Percentiles rank a stretch among this genome's conserved stretches.
Conservation (phyloP, 2,113 vertebrate species). For the Mobula birostris region DNA sequence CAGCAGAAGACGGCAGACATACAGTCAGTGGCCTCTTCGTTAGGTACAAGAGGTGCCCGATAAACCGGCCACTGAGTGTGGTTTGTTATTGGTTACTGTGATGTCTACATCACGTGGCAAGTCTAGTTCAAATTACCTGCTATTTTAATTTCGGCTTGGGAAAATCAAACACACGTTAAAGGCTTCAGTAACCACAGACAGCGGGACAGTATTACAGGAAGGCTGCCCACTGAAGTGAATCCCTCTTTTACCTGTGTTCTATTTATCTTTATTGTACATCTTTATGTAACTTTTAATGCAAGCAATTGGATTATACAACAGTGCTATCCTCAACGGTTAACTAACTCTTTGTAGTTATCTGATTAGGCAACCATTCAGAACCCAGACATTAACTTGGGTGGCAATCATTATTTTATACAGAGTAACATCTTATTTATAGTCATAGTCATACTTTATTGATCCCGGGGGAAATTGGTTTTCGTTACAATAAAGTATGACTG, state of each 20-base stretch:
- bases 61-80: no score
- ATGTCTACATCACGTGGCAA: not conserved
- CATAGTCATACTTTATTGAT: no score
- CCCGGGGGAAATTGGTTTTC: no score
- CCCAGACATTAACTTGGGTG: not conserved
- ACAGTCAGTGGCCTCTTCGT: no score
- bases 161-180: conserved; percentile 28
- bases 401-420: not conserved
- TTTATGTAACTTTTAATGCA: conserved; percentile 18
- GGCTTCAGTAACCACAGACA: not conserved
- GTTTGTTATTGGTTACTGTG: not conserved
- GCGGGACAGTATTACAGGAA: not conserved
- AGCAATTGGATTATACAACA: not conserved
- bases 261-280: conserved; percentile 33
- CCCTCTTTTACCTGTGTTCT: conserved; percentile 5
- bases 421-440: not conserved
- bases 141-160: not conserved
- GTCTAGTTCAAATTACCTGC: not conserved
- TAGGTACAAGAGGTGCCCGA: no score
- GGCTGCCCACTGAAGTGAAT: not conserved
- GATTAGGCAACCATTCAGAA: not conserved
- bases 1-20: no score
- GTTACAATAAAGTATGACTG: no score
- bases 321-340: not conserved
- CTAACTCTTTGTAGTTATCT: not conserved